Percentiles rank a stretch among this genome's conserved stretches.
Conservation (phyloP, 2,888 invertebrate genomes). For the Brachyptera risi region DNA sequence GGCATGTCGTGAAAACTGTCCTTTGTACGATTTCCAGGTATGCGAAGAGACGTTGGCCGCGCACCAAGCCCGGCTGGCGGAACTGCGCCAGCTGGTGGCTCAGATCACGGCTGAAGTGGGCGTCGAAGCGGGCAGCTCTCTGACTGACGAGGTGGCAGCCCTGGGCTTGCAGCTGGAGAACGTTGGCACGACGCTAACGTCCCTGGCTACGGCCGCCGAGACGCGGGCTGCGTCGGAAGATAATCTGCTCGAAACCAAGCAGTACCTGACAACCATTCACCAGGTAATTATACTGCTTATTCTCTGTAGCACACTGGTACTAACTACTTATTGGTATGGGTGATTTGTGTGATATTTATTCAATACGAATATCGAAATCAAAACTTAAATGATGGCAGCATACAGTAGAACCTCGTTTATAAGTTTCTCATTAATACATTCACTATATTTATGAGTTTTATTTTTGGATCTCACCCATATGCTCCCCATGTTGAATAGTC, state of each 20-base stretch:
- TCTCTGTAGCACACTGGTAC: no score
- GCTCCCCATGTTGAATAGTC: no score
- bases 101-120: conserved; percentile 77
- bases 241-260: conserved; percentile 55
- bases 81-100: conserved; percentile 69
- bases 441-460: no score
- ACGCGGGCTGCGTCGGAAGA: conserved; percentile 54
- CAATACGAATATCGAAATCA: no score
- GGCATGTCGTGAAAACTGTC: no score
- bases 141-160: conserved; percentile 74
- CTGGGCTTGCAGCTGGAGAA: conserved; percentile 70
- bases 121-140: conserved; percentile 57
- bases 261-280: conserved; percentile 67
- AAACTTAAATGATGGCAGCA: no score
- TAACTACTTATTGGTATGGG: no score
- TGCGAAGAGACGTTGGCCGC: conserved; percentile 70
- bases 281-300: no score
- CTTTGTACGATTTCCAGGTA: conserved; percentile 50
- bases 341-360: no score
- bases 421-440: no score
- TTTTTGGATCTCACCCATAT: no score
- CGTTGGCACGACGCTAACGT: conserved; percentile 68
- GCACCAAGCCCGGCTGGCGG: conserved; percentile 62
- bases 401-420: no score
- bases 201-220: conserved; percentile 73